Conservation (phyloP, 2,888 invertebrate genomes). For the Trachelus iudaicus region DNA sequence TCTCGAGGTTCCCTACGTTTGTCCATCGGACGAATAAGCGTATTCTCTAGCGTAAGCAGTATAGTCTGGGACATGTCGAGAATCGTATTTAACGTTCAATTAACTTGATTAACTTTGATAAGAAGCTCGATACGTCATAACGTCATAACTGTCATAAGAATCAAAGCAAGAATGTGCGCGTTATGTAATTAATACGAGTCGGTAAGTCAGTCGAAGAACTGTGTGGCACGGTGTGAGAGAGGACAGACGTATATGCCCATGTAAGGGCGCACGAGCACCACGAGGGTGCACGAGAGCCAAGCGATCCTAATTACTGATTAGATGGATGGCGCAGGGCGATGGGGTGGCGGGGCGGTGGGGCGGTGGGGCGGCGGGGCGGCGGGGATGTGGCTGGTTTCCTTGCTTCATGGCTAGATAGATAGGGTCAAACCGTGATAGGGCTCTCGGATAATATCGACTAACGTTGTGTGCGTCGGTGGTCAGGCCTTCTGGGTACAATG, state of each 20-base stretch:
- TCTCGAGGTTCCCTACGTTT: no score
- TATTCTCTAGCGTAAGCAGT: no score
- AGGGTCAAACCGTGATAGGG: background rate
- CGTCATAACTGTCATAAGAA: conserved; percentile 22
- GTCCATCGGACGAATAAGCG: no score
- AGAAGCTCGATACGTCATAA: conserved; percentile 44
- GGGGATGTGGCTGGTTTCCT: conserved; percentile 25
- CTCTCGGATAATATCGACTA: background rate
- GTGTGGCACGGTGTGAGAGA: conserved; percentile 6
- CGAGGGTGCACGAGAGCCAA: conserved; percentile 35
- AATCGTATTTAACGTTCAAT: conserved; percentile 30
- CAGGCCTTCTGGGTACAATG: background rate
- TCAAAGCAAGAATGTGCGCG: conserved; percentile 31
- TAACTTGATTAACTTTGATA: conserved; percentile 50
- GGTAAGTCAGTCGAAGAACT: conserved; percentile 44
- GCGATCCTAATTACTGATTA: conserved; percentile 58
- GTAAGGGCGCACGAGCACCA: conserved; percentile 9
- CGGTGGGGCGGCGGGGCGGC: conserved; percentile 9
- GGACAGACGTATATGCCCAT: conserved; percentile 9
- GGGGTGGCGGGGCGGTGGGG: conserved; percentile 20
- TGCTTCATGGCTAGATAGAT: conserved; percentile 22
- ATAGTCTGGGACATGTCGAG: no score
- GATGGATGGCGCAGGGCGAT: conserved; percentile 28
- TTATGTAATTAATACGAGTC: conserved; percentile 52
- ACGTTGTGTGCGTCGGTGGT: background rate